phyloP scores from a whole-genome alignment of 2,113 vertebrate genomes.

The Carollia perspicillata region DNA sequence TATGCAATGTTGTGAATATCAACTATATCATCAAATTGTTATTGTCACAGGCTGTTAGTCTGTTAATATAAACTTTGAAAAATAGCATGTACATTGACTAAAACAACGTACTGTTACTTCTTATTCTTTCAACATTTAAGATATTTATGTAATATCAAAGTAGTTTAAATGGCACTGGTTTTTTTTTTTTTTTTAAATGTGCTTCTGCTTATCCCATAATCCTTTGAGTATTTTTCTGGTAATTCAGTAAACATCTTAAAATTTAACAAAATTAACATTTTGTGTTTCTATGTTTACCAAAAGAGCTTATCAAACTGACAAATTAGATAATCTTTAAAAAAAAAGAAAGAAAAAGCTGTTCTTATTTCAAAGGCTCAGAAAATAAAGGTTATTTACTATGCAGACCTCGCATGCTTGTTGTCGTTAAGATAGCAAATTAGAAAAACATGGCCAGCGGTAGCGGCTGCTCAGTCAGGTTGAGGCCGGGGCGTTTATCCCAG shows the following conservation, averaged over 20 bases:
- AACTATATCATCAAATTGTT: background rate
- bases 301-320: conserved; percentile 46
- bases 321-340: conserved; percentile 71
- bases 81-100: background rate
- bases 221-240: conserved; percentile 32
- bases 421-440: conserved; percentile 81
- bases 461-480: conserved; percentile 80
- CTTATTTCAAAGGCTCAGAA: conserved; percentile 79
- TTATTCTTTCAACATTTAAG: conserved; percentile 24
- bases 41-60: background rate
- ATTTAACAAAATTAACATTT: conserved; percentile 64
- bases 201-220: conserved; percentile 54
- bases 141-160: conserved; percentile 30
- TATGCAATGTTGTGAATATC: background rate
- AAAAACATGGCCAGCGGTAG: conserved; percentile 82
- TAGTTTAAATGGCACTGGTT: background rate
- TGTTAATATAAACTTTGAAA: conserved; percentile 28
- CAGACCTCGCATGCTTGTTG: conserved; percentile 71
- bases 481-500: conserved; percentile 72
- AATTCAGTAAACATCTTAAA: conserved; percentile 55
- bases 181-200: background rate
- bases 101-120: background rate
- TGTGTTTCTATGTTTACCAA: conserved; percentile 65
- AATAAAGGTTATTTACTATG: conserved; percentile 74
- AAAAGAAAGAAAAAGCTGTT: conserved; percentile 53